Percentiles rank a stretch among this genome's conserved stretches.
Conservation (phyloP, 2,888 invertebrate species). For the Lasioglossum lativentre region DNA sequence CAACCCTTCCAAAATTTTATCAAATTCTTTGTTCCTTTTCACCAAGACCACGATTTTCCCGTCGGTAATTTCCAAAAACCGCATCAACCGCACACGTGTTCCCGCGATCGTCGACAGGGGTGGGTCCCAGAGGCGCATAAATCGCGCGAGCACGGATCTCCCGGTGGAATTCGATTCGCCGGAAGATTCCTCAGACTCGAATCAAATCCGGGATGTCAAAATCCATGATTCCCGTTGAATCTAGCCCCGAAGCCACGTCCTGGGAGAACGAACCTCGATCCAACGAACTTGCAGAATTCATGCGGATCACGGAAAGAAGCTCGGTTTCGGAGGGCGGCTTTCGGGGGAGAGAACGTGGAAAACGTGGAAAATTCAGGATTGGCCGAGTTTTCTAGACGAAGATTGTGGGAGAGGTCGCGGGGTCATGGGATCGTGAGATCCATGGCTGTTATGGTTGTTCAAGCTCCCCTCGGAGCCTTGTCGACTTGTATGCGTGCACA, state of each 20-base stretch:
- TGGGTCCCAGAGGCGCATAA: background rate
- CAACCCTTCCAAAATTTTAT: background rate
- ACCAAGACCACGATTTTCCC: background rate
- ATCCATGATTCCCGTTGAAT: background rate
- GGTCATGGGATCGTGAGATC: constrained; percentile 37
- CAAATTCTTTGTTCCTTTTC: background rate
- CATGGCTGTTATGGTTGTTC: background rate
- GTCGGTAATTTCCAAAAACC: background rate
- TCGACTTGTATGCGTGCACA: constrained; percentile 23
- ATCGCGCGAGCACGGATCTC: background rate
- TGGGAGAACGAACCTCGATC: background rate
- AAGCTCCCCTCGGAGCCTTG: background rate
- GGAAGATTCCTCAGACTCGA: background rate
- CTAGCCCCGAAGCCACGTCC: background rate
- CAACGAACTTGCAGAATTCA: constrained; percentile 9
- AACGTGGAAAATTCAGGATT: constrained; percentile 28
- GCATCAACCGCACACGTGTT: background rate
- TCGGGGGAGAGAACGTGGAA: background rate
- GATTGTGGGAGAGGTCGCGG: constrained; percentile 3
- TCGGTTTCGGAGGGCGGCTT: background rate
- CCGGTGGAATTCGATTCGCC: background rate
- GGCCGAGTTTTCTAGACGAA: constrained; percentile 2
- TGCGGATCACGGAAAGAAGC: background rate
- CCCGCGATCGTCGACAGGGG: background rate
- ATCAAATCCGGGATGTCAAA: constrained; percentile 9